Conservation (phyloP, 2,888 invertebrate species). For the Seira sanloemensis region DNA sequence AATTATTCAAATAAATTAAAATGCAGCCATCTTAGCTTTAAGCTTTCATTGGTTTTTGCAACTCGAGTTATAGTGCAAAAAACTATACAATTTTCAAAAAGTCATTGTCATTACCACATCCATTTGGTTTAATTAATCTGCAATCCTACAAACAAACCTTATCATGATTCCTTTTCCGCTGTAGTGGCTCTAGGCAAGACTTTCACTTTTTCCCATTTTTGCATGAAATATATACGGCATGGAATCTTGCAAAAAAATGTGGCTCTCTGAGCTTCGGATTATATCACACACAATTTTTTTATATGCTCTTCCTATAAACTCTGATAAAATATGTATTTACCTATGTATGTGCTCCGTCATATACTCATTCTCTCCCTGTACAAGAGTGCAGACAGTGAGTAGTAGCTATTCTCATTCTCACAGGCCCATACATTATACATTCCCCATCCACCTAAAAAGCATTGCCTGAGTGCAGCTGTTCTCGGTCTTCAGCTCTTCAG, state of each 20-base stretch:
- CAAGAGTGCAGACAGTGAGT: background rate
- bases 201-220: background rate
- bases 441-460: background rate
- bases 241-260: background rate
- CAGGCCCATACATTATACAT: background rate
- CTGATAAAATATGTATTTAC: background rate
- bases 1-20: too few relatives aligned
- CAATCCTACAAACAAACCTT: background rate
- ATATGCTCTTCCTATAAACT: background rate
- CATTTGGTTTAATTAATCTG: too few relatives aligned
- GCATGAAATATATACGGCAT: background rate
- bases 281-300: background rate
- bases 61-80: too few relatives aligned
- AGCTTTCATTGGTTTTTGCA: too few relatives aligned
- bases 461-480: background rate
- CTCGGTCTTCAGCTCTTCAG: too few relatives aligned
- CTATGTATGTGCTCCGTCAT: background rate
- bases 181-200: background rate
- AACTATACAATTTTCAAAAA: too few relatives aligned
- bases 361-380: too few relatives aligned
- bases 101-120: too few relatives aligned
- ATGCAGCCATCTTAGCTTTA: too few relatives aligned
- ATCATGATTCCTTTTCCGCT: background rate
- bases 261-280: background rate
- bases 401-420: background rate